Evolutionary conservation across 1,140 invertebrate species (phyloP).

Genomic region (Maniola jurtina): DNA sequence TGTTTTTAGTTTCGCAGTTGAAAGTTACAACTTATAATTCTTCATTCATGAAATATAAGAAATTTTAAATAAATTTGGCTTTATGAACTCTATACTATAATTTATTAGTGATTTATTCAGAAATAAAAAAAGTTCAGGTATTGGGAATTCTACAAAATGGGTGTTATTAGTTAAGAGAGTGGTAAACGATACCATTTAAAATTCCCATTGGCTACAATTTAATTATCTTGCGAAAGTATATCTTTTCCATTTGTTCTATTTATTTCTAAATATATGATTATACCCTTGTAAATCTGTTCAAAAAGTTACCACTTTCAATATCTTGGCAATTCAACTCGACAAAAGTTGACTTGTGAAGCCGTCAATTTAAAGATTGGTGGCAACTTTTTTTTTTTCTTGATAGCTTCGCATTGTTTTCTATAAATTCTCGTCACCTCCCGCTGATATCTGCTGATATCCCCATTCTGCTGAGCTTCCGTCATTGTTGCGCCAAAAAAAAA

Average conservation of each 20-base stretch:
- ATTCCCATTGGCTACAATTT: conserved; percentile 20
- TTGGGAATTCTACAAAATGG: conserved; percentile 24
- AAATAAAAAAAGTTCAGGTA: conserved; percentile 24
- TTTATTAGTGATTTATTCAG: neutral
- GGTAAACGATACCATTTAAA: conserved; percentile 34
- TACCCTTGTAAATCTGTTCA: neutral
- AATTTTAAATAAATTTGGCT: too few relatives aligned
- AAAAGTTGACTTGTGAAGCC: conserved; percentile 18
- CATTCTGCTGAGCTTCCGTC: neutral
- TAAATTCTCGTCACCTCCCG: neutral
- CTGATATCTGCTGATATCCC: neutral
- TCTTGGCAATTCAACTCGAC: conserved; percentile 17
- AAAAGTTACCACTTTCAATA: conserved; percentile 25
- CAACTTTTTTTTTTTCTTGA: conserved; percentile 12
- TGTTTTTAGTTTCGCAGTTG: too few relatives aligned
- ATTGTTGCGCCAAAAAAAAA: conserved; percentile 2
- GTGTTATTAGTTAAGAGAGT: conserved; percentile 39
- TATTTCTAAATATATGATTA: neutral
- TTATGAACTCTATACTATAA: too few relatives aligned
- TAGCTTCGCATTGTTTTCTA: conserved; percentile 4
- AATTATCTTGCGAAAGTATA: neutral
- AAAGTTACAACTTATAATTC: too few relatives aligned
- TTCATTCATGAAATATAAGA: too few relatives aligned
- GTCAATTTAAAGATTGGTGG: conserved; percentile 20
- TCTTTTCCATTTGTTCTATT: neutral